phyloP scores from a whole-genome alignment of 2,797 vertebrate genomes.

The Alauda arvensis region DNA sequence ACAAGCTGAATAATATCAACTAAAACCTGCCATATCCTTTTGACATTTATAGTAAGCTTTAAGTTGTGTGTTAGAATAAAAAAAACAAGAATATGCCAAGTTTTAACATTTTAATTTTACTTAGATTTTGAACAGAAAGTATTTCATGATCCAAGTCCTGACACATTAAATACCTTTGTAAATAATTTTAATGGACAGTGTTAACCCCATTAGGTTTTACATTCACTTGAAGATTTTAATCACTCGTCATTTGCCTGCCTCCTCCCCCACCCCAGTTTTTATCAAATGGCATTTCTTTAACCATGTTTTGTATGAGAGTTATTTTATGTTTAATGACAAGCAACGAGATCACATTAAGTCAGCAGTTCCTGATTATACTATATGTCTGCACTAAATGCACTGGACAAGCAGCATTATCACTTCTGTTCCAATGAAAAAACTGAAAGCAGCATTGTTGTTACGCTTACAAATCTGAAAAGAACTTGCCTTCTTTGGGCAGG shows the following conservation, averaged over 20 bases:
- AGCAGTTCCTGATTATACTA: slow-evolving; percentile 46
- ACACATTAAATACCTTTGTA: slow-evolving; percentile 44
- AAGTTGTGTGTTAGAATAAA: slow-evolving; percentile 52
- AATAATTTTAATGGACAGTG: slow-evolving; percentile 50
- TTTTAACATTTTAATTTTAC: slow-evolving; percentile 56
- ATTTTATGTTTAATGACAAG: slow-evolving; percentile 57
- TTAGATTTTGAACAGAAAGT: slow-evolving; percentile 37
- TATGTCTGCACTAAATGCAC: slow-evolving; percentile 42
- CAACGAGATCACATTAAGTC: slow-evolving; percentile 57
- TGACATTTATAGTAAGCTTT: slow-evolving; percentile 59
- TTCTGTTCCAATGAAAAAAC: slow-evolving; percentile 34
- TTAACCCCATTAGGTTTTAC: slow-evolving; percentile 30
- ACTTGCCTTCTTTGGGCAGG: neutral
- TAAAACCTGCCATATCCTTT: slow-evolving; percentile 31
- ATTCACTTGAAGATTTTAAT: slow-evolving; percentile 38
- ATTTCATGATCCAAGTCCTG: slow-evolving; percentile 43
- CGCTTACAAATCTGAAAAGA: neutral
- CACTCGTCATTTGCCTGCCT: neutral
- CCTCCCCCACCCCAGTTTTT: neutral
- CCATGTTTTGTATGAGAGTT: slow-evolving; percentile 37
- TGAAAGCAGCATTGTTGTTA: slow-evolving; percentile 27
- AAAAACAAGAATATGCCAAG: slow-evolving; percentile 42
- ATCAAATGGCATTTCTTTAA: slow-evolving; percentile 37
- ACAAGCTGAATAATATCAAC: slow-evolving; percentile 29
- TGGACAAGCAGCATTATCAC: slow-evolving; percentile 35